Conservation (phyloP, 2,113 vertebrate species). For the Malurus melanocephalus region DNA sequence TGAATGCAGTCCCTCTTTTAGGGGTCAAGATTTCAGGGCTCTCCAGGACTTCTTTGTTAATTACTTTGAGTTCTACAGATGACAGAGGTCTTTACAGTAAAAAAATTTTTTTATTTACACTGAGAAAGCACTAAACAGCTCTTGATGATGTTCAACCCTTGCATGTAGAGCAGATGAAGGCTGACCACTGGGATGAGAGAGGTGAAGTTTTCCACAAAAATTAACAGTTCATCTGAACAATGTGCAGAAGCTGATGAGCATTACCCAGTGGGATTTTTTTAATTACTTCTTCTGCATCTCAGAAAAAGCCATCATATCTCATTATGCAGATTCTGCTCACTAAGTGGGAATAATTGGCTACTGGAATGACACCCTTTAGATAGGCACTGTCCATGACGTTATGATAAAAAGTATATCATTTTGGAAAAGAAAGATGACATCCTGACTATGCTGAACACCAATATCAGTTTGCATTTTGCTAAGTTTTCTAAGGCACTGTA, state of each 20-base stretch:
- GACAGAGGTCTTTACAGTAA: background rate
- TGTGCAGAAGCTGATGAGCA: background rate
- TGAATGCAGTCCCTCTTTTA: background rate
- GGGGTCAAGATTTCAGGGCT: background rate
- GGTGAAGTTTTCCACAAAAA: background rate
- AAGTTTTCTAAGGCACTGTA: background rate
- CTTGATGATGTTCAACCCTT: background rate
- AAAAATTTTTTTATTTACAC: background rate
- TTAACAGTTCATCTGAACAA: background rate
- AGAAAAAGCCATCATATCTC: background rate
- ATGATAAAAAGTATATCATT: background rate
- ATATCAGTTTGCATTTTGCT: background rate
- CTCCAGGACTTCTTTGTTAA: background rate
- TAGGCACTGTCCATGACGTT: background rate
- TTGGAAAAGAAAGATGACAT: background rate
- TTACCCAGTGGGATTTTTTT: background rate
- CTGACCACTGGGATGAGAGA: background rate
- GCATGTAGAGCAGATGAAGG: background rate
- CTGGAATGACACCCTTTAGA: background rate
- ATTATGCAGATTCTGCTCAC: background rate
- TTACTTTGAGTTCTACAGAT: background rate
- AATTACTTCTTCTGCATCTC: background rate
- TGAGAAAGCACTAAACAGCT: background rate
- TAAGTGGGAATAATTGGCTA: slow-evolving; percentile 3
- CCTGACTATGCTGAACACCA: background rate